Evolutionary conservation across 2,797 vertebrate genomes (phyloP).

Genomic region (Tragopan temminckii): DNA sequence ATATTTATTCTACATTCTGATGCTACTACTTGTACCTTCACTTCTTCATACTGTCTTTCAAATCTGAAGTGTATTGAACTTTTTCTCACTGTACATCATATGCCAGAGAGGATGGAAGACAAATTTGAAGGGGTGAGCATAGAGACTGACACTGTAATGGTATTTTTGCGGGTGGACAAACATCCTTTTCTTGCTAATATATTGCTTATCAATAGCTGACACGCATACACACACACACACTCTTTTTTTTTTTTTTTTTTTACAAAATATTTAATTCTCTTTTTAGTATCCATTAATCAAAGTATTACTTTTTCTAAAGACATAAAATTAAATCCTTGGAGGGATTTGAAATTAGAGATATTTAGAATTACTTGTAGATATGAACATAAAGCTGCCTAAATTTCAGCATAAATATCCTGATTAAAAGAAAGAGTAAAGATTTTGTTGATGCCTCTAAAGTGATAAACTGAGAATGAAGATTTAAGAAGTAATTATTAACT

Average conservation of each 20-base stretch:
- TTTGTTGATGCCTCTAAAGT: neutral
- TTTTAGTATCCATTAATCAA: conserved; percentile 2
- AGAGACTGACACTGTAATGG: neutral
- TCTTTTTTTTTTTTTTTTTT: neutral
- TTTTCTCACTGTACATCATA: neutral
- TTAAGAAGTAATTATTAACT: neutral
- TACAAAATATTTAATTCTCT: neutral
- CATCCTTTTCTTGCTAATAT: conserved; percentile 2
- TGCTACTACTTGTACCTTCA: conserved; percentile 28
- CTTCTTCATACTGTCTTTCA: conserved; percentile 38
- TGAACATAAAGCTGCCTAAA: neutral
- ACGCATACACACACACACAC: neutral
- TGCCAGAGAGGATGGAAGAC: conserved; percentile 2
- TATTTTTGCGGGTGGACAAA: neutral
- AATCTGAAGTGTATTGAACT: conserved; percentile 55
- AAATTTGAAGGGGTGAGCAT: conserved; percentile 31
- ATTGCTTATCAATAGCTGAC: neutral
- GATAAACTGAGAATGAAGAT: neutral
- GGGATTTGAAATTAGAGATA: neutral
- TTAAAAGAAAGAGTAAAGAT: neutral
- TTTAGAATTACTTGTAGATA: neutral
- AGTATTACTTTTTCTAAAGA: neutral
- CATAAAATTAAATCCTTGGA: neutral
- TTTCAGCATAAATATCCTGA: neutral
- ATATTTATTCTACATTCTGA: conserved; percentile 53